Evolutionary conservation across 2,888 invertebrate species (phyloP).

Genomic region (Thysanoteuthis rhombus): DNA sequence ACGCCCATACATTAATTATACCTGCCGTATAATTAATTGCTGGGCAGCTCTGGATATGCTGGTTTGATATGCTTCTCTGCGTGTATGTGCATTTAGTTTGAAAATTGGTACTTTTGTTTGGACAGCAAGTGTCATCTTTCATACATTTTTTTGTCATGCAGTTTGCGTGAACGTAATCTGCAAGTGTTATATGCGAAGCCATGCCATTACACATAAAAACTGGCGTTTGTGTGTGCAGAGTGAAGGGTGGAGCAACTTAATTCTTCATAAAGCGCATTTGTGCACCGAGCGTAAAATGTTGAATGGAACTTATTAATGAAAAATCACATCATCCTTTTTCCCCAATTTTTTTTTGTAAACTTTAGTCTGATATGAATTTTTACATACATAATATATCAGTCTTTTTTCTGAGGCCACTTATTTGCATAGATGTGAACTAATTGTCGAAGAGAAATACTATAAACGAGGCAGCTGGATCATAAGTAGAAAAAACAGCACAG

Average conservation of each 20-base stretch:
- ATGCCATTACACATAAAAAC: neutral
- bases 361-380: neutral
- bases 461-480: neutral
- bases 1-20: neutral
- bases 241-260: neutral
- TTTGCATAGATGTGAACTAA: neutral
- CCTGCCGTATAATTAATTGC: neutral
- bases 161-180: neutral
- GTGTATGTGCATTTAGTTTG: neutral
- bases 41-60: neutral
- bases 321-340: neutral
- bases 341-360: neutral
- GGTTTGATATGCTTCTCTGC: neutral
- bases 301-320: neutral
- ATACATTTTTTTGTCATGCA: neutral
- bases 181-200: neutral
- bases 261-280: neutral
- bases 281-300: neutral
- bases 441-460: neutral
- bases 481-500: neutral
- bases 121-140: neutral
- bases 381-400: too few species aligned
- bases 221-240: neutral
- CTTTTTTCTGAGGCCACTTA: too few species aligned
- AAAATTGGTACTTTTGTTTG: neutral